Conservation (phyloP, 2,797 vertebrate species). For the Poecilia velifera region DNA sequence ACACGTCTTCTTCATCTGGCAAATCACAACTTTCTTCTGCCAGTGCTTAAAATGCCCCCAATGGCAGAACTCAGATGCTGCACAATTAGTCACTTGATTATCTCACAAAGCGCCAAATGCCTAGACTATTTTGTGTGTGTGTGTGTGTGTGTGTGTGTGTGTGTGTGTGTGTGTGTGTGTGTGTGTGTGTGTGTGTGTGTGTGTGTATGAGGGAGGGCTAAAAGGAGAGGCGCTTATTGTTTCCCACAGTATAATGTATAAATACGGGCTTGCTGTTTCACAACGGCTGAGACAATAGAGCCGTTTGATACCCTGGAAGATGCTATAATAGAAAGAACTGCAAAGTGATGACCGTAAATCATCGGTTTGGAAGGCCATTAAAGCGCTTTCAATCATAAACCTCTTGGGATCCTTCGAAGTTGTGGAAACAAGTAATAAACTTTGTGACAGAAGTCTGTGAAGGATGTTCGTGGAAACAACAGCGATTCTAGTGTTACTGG, state of each 20-base stretch:
- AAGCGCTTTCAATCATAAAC: background rate
- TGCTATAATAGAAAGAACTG: background rate
- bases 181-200: too few species aligned
- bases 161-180: background rate
- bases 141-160: too few species aligned
- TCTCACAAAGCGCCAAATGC: conserved; percentile 62
- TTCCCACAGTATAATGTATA: background rate
- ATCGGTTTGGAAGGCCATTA: background rate
- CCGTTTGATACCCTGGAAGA: background rate
- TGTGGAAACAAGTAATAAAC: background rate
- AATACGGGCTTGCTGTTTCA: background rate
- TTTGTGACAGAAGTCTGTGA: conserved; percentile 1
- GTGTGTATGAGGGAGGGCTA: conserved; percentile 17
- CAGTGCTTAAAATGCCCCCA: conserved; percentile 54
- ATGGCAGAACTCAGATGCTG: conserved; percentile 64
- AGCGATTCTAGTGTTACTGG: background rate
- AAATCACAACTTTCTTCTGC: conserved; percentile 57
- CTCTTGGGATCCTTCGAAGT: background rate
- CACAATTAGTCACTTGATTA: conserved; percentile 76
- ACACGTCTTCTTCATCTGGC: conserved; percentile 37
- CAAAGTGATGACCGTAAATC: background rate
- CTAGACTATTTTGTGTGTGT: conserved; percentile 12
- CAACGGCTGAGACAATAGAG: background rate
- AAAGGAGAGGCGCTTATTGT: conserved; percentile 45
- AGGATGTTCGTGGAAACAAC: background rate